Percentiles rank a stretch among this genome's conserved stretches.
Evolutionary conservation across 2,113 vertebrate species (phyloP).

Genomic region (Stegastes partitus): DNA sequence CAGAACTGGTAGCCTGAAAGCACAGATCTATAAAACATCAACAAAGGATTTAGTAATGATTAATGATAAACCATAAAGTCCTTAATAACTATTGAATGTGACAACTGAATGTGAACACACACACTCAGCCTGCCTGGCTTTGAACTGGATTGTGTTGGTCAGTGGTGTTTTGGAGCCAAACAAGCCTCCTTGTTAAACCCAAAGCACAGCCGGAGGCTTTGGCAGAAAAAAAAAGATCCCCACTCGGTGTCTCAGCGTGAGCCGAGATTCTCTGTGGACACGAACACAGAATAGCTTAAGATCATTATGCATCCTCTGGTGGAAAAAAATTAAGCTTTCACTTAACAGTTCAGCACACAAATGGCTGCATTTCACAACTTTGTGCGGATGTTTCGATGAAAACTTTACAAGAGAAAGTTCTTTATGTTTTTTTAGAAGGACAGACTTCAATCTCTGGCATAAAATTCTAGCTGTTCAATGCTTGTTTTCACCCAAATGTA

Average conservation of each 20-base stretch:
- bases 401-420: not conserved
- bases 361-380: constrained; percentile 11
- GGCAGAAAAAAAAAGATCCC: constrained; percentile 47
- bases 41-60: not conserved
- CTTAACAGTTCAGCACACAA: not conserved
- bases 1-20: no score
- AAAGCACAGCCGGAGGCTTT: constrained; percentile 61
- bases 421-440: no score
- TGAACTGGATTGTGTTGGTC: constrained; percentile 19
- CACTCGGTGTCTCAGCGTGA: constrained; percentile 39
- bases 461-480: no score
- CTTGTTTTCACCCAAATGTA: no score
- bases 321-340: constrained; percentile 5
- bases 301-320: constrained; percentile 17
- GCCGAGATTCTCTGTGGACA: constrained; percentile 28
- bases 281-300: constrained; percentile 2
- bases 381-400: not conserved
- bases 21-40: no score
- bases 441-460: no score
- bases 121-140: not conserved
- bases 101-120: not conserved
- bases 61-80: not conserved
- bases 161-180: constrained; percentile 38
- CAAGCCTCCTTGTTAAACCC: constrained; percentile 28
- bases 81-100: not conserved